These are phyloP conservation scores for Orchestia grillus DNA, from an alignment of 1,140 invertebrate species.

Conservation along the genomic window DNA sequence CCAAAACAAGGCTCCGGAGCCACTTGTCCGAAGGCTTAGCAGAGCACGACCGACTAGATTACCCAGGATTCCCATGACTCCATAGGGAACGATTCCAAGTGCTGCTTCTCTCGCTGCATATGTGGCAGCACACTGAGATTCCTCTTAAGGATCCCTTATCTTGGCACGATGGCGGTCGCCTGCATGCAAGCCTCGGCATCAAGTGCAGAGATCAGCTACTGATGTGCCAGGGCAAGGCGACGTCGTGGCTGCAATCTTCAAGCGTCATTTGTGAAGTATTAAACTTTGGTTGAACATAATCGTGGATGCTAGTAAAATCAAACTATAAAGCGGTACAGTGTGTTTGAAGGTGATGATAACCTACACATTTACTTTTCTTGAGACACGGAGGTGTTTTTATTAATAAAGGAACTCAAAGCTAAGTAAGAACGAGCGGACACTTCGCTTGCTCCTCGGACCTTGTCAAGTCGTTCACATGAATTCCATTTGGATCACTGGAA, in stretches of 20 bases:
- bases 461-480: no score
- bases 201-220: background rate
- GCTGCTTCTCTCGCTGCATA: conserved; percentile 4
- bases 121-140: background rate
- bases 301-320: background rate
- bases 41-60: conserved; percentile 24
- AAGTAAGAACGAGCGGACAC: no score
- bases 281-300: no score
- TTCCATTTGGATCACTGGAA: no score
- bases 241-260: no score
- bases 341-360: background rate
- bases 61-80: conserved; percentile 51
- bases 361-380: background rate
- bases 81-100: conserved; percentile 21
- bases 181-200: conserved; percentile 15
- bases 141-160: background rate
- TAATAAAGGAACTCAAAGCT: no score
- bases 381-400: no score
- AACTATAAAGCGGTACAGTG: background rate
- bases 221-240: background rate
- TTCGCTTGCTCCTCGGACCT: no score
- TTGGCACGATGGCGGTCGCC: background rate
- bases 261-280: no score
- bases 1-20: conserved; percentile 24
- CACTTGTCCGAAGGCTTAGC: conserved; percentile 17